A percentile compares a stretch with the other conserved stretches of the same genome.
Conservation (phyloP, 2,888 invertebrate species). For the Latheticus oryzae region DNA sequence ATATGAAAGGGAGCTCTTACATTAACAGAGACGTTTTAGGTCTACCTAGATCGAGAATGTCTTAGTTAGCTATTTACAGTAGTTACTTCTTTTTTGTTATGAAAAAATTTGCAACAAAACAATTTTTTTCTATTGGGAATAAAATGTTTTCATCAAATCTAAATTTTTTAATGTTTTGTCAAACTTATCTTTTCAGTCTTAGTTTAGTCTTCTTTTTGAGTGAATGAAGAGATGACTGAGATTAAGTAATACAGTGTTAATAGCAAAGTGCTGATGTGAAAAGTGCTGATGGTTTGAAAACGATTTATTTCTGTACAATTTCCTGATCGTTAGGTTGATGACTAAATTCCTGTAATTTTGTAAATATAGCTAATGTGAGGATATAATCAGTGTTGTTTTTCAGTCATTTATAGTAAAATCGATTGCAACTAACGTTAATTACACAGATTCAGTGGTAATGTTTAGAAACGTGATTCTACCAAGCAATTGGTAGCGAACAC, state of each 20-base stretch:
- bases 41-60: too few species aligned
- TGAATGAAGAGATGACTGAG: slow-evolving; percentile 1
- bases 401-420: slow-evolving; percentile 5
- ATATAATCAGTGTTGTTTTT: slow-evolving; percentile 1
- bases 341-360: slow-evolving; percentile 8
- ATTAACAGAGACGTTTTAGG: too few species aligned
- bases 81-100: too few species aligned
- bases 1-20: too few species aligned
- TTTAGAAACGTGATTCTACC: slow-evolving; percentile 20
- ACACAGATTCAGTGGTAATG: slow-evolving; percentile 1
- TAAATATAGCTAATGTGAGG: slow-evolving; percentile 4
- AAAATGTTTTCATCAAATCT: too few species aligned
- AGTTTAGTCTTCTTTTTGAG: too few species aligned
- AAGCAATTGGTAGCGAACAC: slow-evolving; percentile 22
- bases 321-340: slow-evolving; percentile 6
- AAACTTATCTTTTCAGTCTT: too few species aligned
- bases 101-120: too few species aligned
- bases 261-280: slow-evolving; percentile 1
- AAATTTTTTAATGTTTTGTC: too few species aligned
- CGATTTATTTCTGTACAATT: slow-evolving; percentile 1
- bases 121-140: too few species aligned
- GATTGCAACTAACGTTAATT: slow-evolving; percentile 22
- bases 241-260: slow-evolving; percentile 8
- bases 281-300: slow-evolving; percentile 1
- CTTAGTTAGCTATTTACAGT: too few species aligned